Conservation (phyloP, 2,797 vertebrate species). For the Alosa sapidissima region DNA sequence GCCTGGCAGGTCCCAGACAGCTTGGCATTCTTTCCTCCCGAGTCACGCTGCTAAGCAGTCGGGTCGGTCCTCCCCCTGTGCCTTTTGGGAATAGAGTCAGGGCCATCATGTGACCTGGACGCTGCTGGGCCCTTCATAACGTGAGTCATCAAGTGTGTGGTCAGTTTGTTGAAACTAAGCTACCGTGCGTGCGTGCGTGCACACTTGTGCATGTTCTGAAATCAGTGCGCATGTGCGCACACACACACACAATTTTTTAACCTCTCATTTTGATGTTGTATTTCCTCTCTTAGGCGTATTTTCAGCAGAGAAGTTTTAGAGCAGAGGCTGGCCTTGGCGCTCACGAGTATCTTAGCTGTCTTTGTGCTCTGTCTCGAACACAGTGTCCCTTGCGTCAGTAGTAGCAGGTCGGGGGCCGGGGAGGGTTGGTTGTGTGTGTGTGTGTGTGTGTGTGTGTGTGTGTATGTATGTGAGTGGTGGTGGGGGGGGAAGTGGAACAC, state of each 20-base stretch:
- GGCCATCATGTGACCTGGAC: conserved; percentile 61
- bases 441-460: not conserved
- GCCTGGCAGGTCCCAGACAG: conserved; percentile 35
- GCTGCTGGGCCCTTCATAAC: conserved; percentile 60
- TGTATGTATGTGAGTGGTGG: not conserved
- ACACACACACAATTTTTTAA: not conserved
- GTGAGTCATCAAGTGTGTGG: conserved; percentile 67
- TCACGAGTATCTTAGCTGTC: conserved; percentile 44
- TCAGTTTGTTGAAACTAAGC: conserved; percentile 61
- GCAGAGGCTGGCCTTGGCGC: conserved; percentile 42
- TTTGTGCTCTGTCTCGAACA: conserved; percentile 50
- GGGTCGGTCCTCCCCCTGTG: conserved; percentile 39
- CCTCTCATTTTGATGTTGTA: conserved; percentile 23
- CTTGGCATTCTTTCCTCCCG: conserved; percentile 47
- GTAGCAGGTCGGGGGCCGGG: conserved; percentile 48
- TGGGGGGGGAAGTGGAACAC: conserved; percentile 10
- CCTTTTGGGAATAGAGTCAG: conserved; percentile 44
- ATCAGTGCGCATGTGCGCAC: not conserved
- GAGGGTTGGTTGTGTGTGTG: conserved; percentile 15
- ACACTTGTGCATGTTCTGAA: not conserved
- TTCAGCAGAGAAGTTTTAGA: conserved; percentile 42
- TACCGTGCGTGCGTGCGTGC: not conserved
- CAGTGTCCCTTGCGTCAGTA: conserved; percentile 43
- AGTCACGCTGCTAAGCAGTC: conserved; percentile 49
- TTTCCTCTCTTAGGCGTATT: conserved; percentile 38